phyloP scores from a whole-genome alignment of 2,888 invertebrate species.

The Perdita meconis region DNA sequence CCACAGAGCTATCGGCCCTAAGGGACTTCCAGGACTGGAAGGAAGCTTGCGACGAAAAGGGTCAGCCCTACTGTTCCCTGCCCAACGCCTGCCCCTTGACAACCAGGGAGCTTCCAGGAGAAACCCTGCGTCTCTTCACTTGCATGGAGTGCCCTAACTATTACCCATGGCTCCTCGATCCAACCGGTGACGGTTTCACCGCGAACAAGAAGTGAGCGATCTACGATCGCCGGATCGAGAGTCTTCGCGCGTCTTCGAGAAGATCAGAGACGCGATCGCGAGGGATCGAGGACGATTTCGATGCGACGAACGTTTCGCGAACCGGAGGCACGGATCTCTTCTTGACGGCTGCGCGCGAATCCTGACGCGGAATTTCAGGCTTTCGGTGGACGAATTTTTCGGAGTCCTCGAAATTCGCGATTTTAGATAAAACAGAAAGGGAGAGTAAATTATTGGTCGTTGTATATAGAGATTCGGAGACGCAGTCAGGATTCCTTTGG shows the following conservation, averaged over 20 bases:
- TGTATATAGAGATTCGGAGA: neutral
- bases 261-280: neutral
- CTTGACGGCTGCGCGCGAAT: slow-evolving; percentile 13
- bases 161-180: slow-evolving; percentile 97
- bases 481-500: slow-evolving; percentile 4
- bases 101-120: slow-evolving; percentile 95
- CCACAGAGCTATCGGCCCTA: slow-evolving; percentile 93
- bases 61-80: slow-evolving; percentile 95
- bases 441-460: slow-evolving; percentile 1
- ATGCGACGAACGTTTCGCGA: slow-evolving; percentile 46
- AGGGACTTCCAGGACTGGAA: slow-evolving; percentile 98
- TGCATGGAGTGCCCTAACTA: slow-evolving; percentile 98
- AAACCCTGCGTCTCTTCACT: slow-evolving; percentile 95
- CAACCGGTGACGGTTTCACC: slow-evolving; percentile 96
- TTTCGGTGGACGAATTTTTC: neutral
- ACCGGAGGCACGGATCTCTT: slow-evolving; percentile 1
- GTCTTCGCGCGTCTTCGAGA: slow-evolving; percentile 32
- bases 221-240: slow-evolving; percentile 25
- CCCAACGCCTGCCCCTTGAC: slow-evolving; percentile 96
- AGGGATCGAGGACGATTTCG: neutral
- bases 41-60: slow-evolving; percentile 97
- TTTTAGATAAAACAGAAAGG: neutral
- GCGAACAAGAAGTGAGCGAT: slow-evolving; percentile 88
- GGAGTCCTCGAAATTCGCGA: neutral
- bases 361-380: slow-evolving; percentile 2